Base-by-base conservation (phyloP, 1,140 invertebrate species). In the Heliconius eleuchia region DNA sequence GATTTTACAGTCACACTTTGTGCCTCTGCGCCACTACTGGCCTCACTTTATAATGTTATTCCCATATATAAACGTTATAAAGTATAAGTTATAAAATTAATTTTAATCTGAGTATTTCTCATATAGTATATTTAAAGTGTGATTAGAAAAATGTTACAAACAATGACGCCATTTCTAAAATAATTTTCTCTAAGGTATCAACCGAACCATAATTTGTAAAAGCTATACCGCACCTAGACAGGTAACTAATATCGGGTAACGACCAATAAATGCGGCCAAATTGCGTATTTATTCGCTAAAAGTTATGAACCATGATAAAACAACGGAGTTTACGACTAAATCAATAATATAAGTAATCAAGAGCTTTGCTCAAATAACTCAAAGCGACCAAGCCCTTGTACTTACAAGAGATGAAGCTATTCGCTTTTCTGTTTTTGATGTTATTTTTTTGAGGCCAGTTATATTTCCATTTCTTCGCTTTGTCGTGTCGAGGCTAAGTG, bases 271-370 rank as follows among this genome's bases (percentile, higher is more conserved):
- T 79, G 77, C 60, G 77, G 30, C 84, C 71, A 82, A 89, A 89
- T 84, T 85, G 83, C 80, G 83, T 78, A 85, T 86, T 89, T 83
- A 84, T 83, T 83, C 79, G 55, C 70, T 52, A 84, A 84, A 88
- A 89, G 88, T 89, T 88, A 88, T 89, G 83, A 85, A 76, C 76
- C 84, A 84, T 85, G 85, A 85, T 85, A 89, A 88, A 89, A 87
- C 85, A 87, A 71, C 19, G 78, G 74, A 60, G 73, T 82, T 89
- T 89, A 88, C 85, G 83, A 81, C 86, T 78, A 81, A 89, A 82
- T 87, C 88, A 85, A 88, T 87, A 89, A 76, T 79, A 86, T 83
- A 78, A 82, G 79, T 86, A 83, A 84, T 82, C 82, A 18, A 66
- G 27, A 50, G 80, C 74, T 77, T 80, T 84, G 78, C n/a, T 72